These are phyloP conservation scores for Rotaria magnacalcarata DNA, from an alignment of 2,888 invertebrate species.

Conservation along the genomic window DNA sequence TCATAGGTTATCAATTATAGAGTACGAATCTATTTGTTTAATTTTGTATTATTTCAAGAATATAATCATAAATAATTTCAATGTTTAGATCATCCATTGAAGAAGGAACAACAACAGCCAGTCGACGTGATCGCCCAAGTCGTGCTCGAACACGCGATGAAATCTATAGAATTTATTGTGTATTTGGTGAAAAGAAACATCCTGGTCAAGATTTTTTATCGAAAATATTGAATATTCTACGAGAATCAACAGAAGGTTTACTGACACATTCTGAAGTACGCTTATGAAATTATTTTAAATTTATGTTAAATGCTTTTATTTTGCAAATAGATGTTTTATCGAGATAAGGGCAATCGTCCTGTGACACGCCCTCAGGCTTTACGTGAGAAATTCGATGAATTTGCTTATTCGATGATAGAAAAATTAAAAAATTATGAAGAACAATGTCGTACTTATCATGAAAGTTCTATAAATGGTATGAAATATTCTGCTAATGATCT, in stretches of 20 bases:
- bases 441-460: constrained; percentile 57
- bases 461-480: constrained; percentile 57
- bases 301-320: background rate
- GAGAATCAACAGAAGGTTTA: constrained; percentile 55
- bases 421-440: constrained; percentile 57
- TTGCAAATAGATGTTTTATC: constrained; percentile 54
- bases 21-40: background rate
- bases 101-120: background rate
- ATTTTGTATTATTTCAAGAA: background rate
- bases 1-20: background rate
- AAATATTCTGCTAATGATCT: background rate
- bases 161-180: constrained; percentile 41
- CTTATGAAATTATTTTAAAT: too few relatives aligned
- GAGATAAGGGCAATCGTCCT: constrained; percentile 54
- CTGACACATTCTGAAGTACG: constrained; percentile 55
- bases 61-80: background rate
- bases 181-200: constrained; percentile 40
- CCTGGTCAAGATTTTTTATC: constrained; percentile 51
- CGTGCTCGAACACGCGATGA: constrained; percentile 44
- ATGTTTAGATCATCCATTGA: background rate
- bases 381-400: constrained; percentile 57
- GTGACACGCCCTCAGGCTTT: constrained; percentile 57
- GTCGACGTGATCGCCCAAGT: background rate
- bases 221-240: constrained; percentile 51
- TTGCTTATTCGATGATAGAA: constrained; percentile 53